Percentiles rank a stretch among this genome's conserved stretches.
phyloP scores from a whole-genome alignment of 2,888 invertebrate genomes.

The Merodon equestris region DNA sequence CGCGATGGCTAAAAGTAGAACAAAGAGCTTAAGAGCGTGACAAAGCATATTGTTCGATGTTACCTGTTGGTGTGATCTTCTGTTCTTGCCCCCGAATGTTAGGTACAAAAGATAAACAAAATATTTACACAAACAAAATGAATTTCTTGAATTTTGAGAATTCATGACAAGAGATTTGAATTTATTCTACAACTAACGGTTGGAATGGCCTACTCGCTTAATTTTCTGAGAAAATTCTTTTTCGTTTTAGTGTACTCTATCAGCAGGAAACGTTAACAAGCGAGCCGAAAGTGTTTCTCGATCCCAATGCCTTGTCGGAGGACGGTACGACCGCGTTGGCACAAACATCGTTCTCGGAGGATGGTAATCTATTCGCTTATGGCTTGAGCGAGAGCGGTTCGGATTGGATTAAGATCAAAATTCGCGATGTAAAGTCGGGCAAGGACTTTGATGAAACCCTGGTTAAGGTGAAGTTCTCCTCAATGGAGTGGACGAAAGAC shows the following conservation, averaged over 20 bases:
- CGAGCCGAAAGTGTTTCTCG: constrained; percentile 92
- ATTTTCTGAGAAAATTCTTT: too few relatives aligned
- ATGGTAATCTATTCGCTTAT: constrained; percentile 94
- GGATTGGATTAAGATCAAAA: constrained; percentile 96
- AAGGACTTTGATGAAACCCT: constrained; percentile 93
- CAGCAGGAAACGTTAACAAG: constrained; percentile 88
- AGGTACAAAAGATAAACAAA: too few relatives aligned
- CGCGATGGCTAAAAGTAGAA: too few relatives aligned
- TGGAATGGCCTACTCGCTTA: too few relatives aligned
- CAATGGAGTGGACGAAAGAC: constrained; percentile 96
- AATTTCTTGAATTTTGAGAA: too few relatives aligned
- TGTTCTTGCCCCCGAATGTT: too few relatives aligned
- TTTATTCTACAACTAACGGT: too few relatives aligned
- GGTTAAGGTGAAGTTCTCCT: constrained; percentile 94
- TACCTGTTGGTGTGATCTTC: too few relatives aligned
- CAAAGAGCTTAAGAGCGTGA: too few relatives aligned
- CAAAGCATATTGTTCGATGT: too few relatives aligned
- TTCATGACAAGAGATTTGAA: too few relatives aligned
- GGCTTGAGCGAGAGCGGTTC: constrained; percentile 95
- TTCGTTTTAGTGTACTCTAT: constrained; percentile 87
- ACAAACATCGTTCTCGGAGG: constrained; percentile 89
- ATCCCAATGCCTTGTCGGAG: constrained; percentile 93
- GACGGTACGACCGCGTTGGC: constrained; percentile 94
- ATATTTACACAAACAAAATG: too few relatives aligned
- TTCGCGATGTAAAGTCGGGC: constrained; percentile 86